Evolutionary conservation across 1,140 invertebrate genomes (phyloP), one percentile per base, ranked within the genome.

Genomic region (Uloborus diversus): DNA sequence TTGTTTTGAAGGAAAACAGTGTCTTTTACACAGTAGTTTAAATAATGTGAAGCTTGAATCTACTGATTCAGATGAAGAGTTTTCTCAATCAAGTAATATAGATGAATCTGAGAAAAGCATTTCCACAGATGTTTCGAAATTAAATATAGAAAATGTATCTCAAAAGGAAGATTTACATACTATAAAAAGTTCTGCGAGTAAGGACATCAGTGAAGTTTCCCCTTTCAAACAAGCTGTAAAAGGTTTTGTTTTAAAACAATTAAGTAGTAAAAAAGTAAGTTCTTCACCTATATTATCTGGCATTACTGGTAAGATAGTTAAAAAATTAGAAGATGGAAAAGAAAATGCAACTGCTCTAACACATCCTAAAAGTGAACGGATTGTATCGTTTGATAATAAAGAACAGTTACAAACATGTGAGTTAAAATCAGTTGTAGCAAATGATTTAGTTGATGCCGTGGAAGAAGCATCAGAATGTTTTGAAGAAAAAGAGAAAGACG

Each of bases 381-480:
- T 7, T 20, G 23, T 53, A 17, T 53, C 49, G 9, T 17, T 20
- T n/a, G 1, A n/a, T 7, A 2, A 17, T 20, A 20, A 53, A 53
- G 4, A 20, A 53, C 17, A 7, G 17, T 53, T 20, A 5, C 7
- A 56, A 61, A 61, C 32, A 23, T 56, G 51, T 53, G 69, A 73
- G 49, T 61, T 73, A 32, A 73, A 61, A 73, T 73, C 69, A 35
- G 69, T 71, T 23, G 69, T 71, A 49, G 69, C 56, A 14, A 61
- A 73, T 49, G 69, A 73, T 32, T 35, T 61, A 25, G 32, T 56
- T 20, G 57, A 61, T 20, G 4, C 61, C 5, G 14, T 73, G 9
- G 69, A 73, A 73, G 69, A 73, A 61, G 69, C 69, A 28, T 28
- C 20, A 47, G 69, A 73, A 73, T 73, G 69, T 47, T 42, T 73